Evolutionary conservation across 2,113 vertebrate species (phyloP), one percentile per base, ranked within the genome.

Genomic region (Empidonax traillii): DNA sequence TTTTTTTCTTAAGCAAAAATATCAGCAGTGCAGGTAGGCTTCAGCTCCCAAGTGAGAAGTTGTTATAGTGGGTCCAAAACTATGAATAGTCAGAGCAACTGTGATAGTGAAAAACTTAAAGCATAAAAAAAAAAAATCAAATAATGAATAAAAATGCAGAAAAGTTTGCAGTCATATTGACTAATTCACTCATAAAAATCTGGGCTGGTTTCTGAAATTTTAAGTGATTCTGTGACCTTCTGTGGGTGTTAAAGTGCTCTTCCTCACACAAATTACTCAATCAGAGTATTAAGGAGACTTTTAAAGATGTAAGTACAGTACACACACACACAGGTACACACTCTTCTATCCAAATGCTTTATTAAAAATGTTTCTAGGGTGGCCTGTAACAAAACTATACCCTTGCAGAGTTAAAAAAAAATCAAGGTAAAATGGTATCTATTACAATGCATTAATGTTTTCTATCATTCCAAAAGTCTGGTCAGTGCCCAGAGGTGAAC

Each of bases 361-460:
- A 98, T 98, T 98, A 96, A 97, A 98, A 97, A 96, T 78, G 74
- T 31, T 89, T 75, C 85, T 63, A 59, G 21, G 19, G 10, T 59
- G 20, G 44, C 22, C 72, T 20, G 5, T 85, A 93, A 94, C 62
- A 85, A 90, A 84, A 92, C 33, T 20, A 53, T 62, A 73, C 17
- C 53, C 10, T 82, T 68, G 20, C 39, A 88, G 15, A 35, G 10
- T 80, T 31, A 2, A 80, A 72, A 78, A 71, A 44, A 71, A 72
- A 63, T 51, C 47, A 78, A 82, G 37, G 49, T 53, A 71, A 65
- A 84, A 58, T 25, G 21, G 19, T 53, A 44, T 65, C 28, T 74
- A 11, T 81, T 51, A 43, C 66, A 41, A 55, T 23, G 3, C 24
- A 41, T 19, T 63, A 33, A 31, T 44, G 30, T 81, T 65, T 65